Base-by-base conservation (phyloP, 2,888 invertebrate genomes). In the Trissolcus japonicus region DNA sequence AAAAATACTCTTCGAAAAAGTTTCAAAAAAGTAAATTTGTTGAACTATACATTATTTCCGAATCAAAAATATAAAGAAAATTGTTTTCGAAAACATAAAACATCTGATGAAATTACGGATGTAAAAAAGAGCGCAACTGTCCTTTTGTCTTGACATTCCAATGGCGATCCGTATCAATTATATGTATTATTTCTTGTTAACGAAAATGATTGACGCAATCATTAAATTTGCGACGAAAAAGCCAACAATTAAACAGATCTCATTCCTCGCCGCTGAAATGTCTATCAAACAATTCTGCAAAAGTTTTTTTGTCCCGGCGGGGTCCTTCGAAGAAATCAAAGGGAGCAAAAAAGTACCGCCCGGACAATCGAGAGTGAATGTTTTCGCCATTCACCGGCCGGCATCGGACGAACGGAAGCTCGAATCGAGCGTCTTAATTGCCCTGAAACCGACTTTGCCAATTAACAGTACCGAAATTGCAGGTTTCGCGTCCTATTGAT, bases 391-490 rank as follows among this genome's bases (percentile, higher is more conserved):
- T 78, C 74, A 71, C 59, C 66, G 71, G 71, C 19, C 61, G 67
- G 61, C 63, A 54, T 65, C 69, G 61, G 66, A 59, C 69, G 62
- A 75, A 74, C 78, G 79, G 79, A 79, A 79, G 76, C 79, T 73
- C 51, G 69, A 69, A 73, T 69, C 78, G 68, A 73, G 79, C 76
- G 78, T 77, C 78, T 79, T 78, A 79, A 79, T 79, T 79, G 79
- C 75, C 62, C 74, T 41, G 74, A 66, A 77, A 73, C 74, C 76
- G 76, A 77, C 61, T 62, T 75, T 57, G 79, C 80, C 75, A 81
- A 80, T 80, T 80, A 81, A 79, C 77, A 73, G 76, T 76, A 75
- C 57, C 63, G 60, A 74, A 80, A 81, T 80, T 80, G 77, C 80
- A 61, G 77, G 77, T 71, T 51, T 60, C 56, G 59, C 46, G 55